A percentile compares a stretch with the other conserved stretches of the same genome.
phyloP scores from a whole-genome alignment of 2,113 vertebrate genomes.

The Eolophus roseicapilla region DNA sequence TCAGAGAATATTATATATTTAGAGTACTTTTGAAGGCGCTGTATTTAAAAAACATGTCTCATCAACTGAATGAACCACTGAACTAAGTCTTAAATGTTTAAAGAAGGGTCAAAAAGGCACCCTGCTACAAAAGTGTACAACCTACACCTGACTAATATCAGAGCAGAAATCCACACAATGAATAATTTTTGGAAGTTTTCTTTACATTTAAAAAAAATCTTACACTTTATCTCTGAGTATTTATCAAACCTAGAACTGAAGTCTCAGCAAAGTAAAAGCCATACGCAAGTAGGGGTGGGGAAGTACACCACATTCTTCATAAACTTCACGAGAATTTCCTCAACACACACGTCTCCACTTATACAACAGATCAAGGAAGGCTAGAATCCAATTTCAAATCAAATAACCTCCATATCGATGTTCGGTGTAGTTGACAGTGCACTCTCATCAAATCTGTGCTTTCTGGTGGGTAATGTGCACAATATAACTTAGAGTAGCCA shows the following conservation, averaged over 20 bases:
- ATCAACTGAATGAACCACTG: slow-evolving; percentile 77
- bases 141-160: slow-evolving; percentile 65
- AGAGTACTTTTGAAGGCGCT: slow-evolving; percentile 73
- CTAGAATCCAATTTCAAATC: slow-evolving; percentile 82
- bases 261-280: slow-evolving; percentile 49
- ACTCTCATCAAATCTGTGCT: slow-evolving; percentile 73
- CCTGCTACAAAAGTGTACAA: slow-evolving; percentile 72
- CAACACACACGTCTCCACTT: slow-evolving; percentile 70
- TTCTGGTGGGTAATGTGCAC: slow-evolving; percentile 77
- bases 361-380: slow-evolving; percentile 75
- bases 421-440: slow-evolving; percentile 69
- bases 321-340: slow-evolving; percentile 72
- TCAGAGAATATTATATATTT: slow-evolving; percentile 80
- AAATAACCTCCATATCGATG: slow-evolving; percentile 78
- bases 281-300: not conserved
- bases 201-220: slow-evolving; percentile 26
- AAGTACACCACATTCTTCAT: slow-evolving; percentile 34
- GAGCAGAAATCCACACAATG: slow-evolving; percentile 68
- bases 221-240: slow-evolving; percentile 67
- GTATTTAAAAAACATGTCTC: slow-evolving; percentile 76
- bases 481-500: slow-evolving; percentile 73
- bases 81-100: slow-evolving; percentile 84
- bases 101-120: slow-evolving; percentile 78
- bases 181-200: slow-evolving; percentile 73
- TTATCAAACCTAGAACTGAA: slow-evolving; percentile 43